phyloP scores from a whole-genome alignment of 2,113 vertebrate genomes.

The Mus spicilegus region DNA sequence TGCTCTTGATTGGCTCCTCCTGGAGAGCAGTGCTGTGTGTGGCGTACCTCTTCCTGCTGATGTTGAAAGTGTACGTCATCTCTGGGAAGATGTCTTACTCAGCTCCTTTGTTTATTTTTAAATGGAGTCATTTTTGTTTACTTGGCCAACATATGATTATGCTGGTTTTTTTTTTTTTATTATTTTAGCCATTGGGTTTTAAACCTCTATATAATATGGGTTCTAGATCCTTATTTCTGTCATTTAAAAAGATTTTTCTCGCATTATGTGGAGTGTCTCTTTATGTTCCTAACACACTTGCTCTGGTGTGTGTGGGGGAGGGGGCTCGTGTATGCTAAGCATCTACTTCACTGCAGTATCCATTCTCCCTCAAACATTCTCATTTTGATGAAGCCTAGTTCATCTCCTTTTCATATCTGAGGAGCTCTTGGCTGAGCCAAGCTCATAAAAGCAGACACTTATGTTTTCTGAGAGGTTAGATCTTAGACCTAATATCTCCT shows the following conservation, averaged over 20 bases:
- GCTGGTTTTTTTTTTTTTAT: neutral
- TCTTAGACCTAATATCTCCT: neutral
- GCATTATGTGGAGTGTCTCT: neutral
- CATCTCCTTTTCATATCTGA: neutral
- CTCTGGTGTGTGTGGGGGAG: too few species aligned
- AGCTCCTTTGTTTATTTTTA: neutral
- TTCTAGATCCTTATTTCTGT: neutral
- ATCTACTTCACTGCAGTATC: neutral
- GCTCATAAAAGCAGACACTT: neutral
- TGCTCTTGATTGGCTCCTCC: neutral
- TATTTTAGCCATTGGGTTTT: neutral
- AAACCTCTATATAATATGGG: neutral
- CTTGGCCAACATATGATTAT: neutral
- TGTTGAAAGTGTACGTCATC: neutral
- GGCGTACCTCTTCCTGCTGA: slow-evolving; percentile 1
- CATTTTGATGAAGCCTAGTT: neutral
- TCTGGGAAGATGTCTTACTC: neutral
- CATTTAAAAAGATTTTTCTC: slow-evolving; percentile 28
- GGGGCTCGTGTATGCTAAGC: neutral
- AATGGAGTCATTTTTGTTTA: slow-evolving; percentile 27
- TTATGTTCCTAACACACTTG: neutral
- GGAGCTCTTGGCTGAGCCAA: neutral
- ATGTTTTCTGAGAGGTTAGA: neutral
- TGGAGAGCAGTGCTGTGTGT: neutral
- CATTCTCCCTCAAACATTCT: neutral